Base-by-base conservation (phyloP, 2,888 invertebrate genomes). In the Ophion ventricosus region DNA sequence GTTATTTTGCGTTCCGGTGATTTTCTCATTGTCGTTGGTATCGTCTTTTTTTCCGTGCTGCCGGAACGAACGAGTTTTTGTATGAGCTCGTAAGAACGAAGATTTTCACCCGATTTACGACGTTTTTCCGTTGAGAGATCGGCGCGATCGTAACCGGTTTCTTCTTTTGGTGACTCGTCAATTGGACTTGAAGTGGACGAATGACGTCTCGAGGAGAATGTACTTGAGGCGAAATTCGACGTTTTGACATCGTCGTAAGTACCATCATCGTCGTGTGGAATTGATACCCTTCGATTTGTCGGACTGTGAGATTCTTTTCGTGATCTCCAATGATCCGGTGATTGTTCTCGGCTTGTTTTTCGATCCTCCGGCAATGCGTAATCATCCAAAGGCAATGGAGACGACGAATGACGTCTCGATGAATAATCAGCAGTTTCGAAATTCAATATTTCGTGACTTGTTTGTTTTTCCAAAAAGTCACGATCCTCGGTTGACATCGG, bases 21-120 rank as follows among this genome's bases (percentile, higher is more conserved):
- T 78, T 57, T 79, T 61, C 23, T 63, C 4, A 54, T 57, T 49
- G 78, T 35, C 25, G 76, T 75, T 26, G 63, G 4, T 3, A 11
- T 73, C 20, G 49, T 26, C 43, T 54, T 81, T 56, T 56, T 64
- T 54, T 63, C 81, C 7, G 82, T 20, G 20, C 76, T 49, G 2
- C 35, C 23, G 10, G 82, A 74, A 26, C 73, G 67, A 11, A 69
- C 69, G 73, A 82, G 29, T 40, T 85, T 82, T 29, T 85, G 82
- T 8, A 85, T 69, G 25, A 85, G 80, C 43, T 85, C 82, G 40
- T 82, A 56, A 11, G 85, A 85, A n/a, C 82, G 76, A 4, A 85
- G 80, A 10, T 54, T 82, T 23, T 25, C 80, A 7, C 72, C 82
- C 23, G 85, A 80, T 61, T 73, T 80, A 17, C 69, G 76, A 43